Evolutionary conservation across 2,797 vertebrate species (phyloP).

Genomic region (Varecia variegata): DNA sequence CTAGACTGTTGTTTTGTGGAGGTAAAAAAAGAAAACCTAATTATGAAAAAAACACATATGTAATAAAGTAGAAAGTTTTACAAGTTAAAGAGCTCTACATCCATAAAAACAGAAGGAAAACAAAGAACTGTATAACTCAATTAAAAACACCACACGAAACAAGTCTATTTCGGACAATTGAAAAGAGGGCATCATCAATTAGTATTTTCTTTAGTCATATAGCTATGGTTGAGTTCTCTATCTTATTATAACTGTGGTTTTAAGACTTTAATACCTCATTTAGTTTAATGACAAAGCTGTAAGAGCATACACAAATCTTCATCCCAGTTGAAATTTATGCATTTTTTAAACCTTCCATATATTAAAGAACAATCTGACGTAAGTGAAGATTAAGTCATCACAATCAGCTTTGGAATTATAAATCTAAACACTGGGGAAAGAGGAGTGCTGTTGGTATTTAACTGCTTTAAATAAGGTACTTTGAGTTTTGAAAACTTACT

Average conservation of each 20-base stretch:
- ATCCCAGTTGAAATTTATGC: constrained; percentile 59
- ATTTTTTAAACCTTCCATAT: constrained; percentile 48
- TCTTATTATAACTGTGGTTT: constrained; percentile 65
- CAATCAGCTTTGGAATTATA: constrained; percentile 12
- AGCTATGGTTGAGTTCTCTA: constrained; percentile 63
- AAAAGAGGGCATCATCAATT: constrained; percentile 52
- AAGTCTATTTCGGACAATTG: constrained; percentile 50
- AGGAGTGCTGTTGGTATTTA: neutral
- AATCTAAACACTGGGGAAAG: neutral
- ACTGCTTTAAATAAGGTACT: constrained; percentile 31
- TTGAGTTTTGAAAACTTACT: neutral
- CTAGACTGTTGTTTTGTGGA: neutral
- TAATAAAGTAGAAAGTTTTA: constrained; percentile 29
- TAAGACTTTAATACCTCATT: constrained; percentile 73
- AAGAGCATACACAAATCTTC: constrained; percentile 61
- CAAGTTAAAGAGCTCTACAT: constrained; percentile 24
- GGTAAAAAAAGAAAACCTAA: neutral
- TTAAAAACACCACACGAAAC: constrained; percentile 59
- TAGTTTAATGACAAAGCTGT: constrained; percentile 72
- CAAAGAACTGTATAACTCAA: constrained; percentile 50
- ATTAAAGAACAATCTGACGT: constrained; percentile 48
- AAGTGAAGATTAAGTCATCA: constrained; percentile 41
- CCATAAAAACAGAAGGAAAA: constrained; percentile 48
- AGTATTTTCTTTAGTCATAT: neutral
- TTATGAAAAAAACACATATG: constrained; percentile 23